Conservation (phyloP, 1,140 invertebrate species). For the Globodera rostochiensis region DNA sequence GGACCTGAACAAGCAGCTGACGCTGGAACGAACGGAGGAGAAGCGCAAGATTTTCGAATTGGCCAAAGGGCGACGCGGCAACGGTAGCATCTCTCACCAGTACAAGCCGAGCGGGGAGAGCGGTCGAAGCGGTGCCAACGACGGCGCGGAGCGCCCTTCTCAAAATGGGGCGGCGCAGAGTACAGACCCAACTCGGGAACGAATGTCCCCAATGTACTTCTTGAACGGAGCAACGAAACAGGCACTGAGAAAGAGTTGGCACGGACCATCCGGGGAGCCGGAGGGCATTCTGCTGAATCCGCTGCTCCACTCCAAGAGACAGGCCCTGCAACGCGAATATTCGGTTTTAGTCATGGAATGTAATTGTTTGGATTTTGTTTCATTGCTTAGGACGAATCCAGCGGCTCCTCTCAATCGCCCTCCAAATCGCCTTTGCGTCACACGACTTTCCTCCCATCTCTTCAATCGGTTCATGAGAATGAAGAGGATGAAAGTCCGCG, state of each 20-base stretch:
- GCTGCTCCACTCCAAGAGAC: not conserved
- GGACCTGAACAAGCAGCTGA: constrained; percentile 77
- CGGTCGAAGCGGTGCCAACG: not conserved
- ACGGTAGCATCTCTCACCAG: constrained; percentile 30
- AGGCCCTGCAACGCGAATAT: constrained; percentile 4
- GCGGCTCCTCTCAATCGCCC: constrained; percentile 21
- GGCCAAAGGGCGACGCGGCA: constrained; percentile 69
- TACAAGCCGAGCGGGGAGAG: constrained; percentile 21
- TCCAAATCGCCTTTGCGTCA: constrained; percentile 39
- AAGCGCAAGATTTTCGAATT: constrained; percentile 87
- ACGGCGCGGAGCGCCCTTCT: not conserved
- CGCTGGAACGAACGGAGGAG: constrained; percentile 84
- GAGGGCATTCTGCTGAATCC: constrained; percentile 3
- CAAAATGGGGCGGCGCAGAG: not conserved
- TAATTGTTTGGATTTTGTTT: constrained; percentile 18
- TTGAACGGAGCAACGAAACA: constrained; percentile 17
- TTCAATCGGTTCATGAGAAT: constrained; percentile 31
- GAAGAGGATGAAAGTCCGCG: constrained; percentile 27
- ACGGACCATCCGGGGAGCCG: constrained; percentile 10
- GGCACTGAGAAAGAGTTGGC: constrained; percentile 17
- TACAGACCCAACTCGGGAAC: not conserved
- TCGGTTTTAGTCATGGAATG: constrained; percentile 20
- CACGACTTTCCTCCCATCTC: constrained; percentile 33
- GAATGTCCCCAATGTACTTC: constrained; percentile 8
- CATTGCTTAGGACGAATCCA: constrained; percentile 29